phyloP scores from a whole-genome alignment of 1,140 invertebrate species.

The Dermatophagoides farinae region DNA sequence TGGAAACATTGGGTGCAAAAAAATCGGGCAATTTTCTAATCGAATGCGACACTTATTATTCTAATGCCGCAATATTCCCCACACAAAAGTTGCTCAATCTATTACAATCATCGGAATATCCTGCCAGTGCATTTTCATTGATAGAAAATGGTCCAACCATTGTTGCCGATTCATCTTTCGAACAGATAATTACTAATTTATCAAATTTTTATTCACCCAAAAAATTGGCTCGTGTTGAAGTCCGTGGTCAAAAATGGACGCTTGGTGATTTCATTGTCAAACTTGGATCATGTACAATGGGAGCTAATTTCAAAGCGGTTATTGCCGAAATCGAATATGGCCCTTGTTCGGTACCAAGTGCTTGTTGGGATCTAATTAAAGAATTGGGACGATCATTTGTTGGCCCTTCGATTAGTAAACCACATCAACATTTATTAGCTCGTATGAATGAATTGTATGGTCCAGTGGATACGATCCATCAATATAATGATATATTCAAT shows the following conservation, averaged over 20 bases:
- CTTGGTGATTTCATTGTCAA: conserved; percentile 84
- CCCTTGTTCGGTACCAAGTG: conserved; percentile 60
- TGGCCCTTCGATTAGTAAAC: conserved; percentile 32
- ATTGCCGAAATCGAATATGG: conserved; percentile 77
- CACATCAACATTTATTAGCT: conserved; percentile 33
- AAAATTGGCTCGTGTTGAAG: conserved; percentile 53
- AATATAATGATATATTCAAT: conserved; percentile 85
- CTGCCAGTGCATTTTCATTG: conserved; percentile 75
- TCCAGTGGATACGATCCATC: conserved; percentile 64
- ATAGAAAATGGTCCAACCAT: conserved; percentile 51
- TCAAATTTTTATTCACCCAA: conserved; percentile 76
- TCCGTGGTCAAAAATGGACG: conserved; percentile 75
- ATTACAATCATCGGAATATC: conserved; percentile 82
- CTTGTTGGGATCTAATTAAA: conserved; percentile 72
- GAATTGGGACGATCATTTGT: conserved; percentile 82
- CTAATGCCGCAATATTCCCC: conserved; percentile 24
- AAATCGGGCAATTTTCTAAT: conserved; percentile 73
- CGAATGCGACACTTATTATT: conserved; percentile 80
- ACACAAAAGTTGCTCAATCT: conserved; percentile 58
- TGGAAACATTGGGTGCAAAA: conserved; percentile 58
- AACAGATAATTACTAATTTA: conserved; percentile 69
- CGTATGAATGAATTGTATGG: conserved; percentile 62
- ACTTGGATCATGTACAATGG: conserved; percentile 73
- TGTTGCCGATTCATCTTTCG: conserved; percentile 71
- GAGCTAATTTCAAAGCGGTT: conserved; percentile 69